Conservation (phyloP, 1,140 invertebrate species). For the Himalopsyche phryganea region DNA sequence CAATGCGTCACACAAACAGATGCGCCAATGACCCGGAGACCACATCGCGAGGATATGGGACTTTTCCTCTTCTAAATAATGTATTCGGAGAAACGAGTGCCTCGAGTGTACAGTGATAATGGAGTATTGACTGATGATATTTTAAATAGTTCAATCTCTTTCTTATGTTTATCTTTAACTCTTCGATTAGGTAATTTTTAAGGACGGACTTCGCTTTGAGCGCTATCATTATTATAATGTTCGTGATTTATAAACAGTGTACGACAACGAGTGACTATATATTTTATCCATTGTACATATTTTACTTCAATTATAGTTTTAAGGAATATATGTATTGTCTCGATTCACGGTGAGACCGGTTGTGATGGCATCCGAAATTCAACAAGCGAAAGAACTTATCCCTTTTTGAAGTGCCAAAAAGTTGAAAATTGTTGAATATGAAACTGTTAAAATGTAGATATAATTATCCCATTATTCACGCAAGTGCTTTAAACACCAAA, state of each 20-base stretch:
- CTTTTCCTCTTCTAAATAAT: constrained; percentile 25
- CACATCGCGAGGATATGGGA: constrained; percentile 4
- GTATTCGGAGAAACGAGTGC: constrained; percentile 2
- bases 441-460: constrained; percentile 13
- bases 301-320: neutral
- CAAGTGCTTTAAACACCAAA: constrained; percentile 31
- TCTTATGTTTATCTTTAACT: no score
- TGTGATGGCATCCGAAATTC: constrained; percentile 29
- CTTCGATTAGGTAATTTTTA: no score
- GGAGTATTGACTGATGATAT: neutral
- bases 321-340: constrained; percentile 1
- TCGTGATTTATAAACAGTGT: constrained; percentile 11
- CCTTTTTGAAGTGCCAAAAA: constrained; percentile 31
- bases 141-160: no score
- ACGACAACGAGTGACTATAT: neutral
- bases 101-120: constrained; percentile 22
- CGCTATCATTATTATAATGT: constrained; percentile 6
- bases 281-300: neutral
- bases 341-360: constrained; percentile 18
- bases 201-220: constrained; percentile 14
- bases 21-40: constrained; percentile 32
- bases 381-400: constrained; percentile 17
- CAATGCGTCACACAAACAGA: constrained; percentile 48
- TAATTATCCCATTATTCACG: constrained; percentile 23
- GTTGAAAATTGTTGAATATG: constrained; percentile 19